Evolutionary conservation across 2,888 invertebrate species (phyloP).

Genomic region (Neria commutata): DNA sequence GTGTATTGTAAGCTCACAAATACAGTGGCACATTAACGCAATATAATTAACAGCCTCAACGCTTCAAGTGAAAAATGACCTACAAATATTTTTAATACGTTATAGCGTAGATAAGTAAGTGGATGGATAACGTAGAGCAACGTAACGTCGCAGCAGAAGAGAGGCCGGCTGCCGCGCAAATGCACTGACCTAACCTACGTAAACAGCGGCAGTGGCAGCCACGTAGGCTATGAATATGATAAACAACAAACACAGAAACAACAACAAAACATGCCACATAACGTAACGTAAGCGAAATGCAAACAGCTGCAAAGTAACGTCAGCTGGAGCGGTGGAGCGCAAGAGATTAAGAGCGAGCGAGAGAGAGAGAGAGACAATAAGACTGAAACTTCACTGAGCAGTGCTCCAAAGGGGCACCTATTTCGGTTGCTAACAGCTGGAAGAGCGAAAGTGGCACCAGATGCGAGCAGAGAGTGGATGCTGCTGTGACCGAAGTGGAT

Average conservation of each 20-base stretch:
- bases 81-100: too few species aligned
- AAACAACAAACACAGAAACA: slow-evolving; percentile 25
- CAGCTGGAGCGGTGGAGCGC: neutral
- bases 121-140: neutral
- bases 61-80: too few species aligned
- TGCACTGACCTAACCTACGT: slow-evolving; percentile 37
- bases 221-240: slow-evolving; percentile 1
- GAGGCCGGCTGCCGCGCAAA: too few species aligned
- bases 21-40: too few species aligned
- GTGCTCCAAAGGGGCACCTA: neutral
- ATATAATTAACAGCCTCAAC: too few species aligned
- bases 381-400: neutral
- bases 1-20: too few species aligned
- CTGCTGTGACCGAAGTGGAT: too few species aligned
- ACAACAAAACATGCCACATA: slow-evolving; percentile 13
- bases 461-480: neutral
- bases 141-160: too few species aligned
- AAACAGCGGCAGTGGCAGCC: slow-evolving; percentile 14
- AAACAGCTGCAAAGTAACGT: neutral
- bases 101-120: too few species aligned
- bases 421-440: neutral
- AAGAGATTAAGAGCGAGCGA: neutral
- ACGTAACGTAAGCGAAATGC: neutral
- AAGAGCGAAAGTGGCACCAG: neutral
- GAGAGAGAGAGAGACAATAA: neutral